Conservation (phyloP, 2,113 vertebrate species). For the Pseudopodoces humilis region DNA sequence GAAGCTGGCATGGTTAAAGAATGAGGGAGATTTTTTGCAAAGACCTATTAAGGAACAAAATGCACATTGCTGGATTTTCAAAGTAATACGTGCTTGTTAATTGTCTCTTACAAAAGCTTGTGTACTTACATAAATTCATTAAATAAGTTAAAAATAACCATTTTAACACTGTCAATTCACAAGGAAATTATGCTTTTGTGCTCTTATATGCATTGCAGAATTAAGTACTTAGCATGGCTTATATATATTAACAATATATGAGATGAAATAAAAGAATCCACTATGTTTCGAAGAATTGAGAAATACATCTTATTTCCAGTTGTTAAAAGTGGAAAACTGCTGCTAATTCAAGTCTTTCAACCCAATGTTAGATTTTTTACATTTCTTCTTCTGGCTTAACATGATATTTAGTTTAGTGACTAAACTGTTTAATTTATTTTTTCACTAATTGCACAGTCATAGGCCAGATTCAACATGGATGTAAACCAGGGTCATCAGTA, state of each 20-base stretch:
- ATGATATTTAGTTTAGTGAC: background rate
- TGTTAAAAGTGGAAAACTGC: background rate
- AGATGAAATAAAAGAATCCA: background rate
- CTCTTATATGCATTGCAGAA: background rate
- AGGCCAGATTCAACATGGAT: background rate
- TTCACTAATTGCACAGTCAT: background rate
- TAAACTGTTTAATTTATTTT: conserved; percentile 19
- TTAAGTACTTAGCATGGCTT: background rate
- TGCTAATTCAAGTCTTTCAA: background rate
- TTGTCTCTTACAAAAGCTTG: background rate
- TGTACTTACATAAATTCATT: background rate
- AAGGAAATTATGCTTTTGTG: background rate
- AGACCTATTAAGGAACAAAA: background rate
- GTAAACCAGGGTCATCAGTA: background rate
- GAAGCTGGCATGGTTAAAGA: background rate
- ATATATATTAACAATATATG: background rate
- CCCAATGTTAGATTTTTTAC: background rate
- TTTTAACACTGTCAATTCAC: background rate
- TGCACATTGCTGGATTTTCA: background rate
- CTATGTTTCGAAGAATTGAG: background rate
- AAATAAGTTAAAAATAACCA: background rate
- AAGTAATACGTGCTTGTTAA: fast-evolving
- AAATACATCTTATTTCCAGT: background rate
- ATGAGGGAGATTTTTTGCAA: background rate
- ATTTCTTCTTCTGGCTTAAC: background rate